Conservation (phyloP, 2,888 invertebrate genomes). For the Hedychridium roseum region DNA sequence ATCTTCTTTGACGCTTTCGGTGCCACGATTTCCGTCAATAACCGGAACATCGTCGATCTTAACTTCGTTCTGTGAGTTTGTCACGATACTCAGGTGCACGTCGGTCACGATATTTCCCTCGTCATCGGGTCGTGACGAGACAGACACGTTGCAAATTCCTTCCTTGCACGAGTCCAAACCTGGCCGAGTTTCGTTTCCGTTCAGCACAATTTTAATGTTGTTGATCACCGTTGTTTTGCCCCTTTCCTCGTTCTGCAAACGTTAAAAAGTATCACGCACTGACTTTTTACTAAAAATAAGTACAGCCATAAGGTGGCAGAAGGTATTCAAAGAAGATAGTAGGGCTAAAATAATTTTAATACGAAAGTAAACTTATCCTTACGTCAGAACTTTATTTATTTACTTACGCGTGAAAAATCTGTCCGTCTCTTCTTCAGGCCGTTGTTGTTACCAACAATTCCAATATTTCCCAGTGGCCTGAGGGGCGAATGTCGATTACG, state of each 20-base stretch:
- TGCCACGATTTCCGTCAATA: slow-evolving; percentile 40
- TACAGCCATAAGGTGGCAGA: too few species aligned
- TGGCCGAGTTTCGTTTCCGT: slow-evolving; percentile 28
- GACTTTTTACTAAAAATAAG: too few species aligned
- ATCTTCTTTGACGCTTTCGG: slow-evolving; percentile 14
- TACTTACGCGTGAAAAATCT: slow-evolving; percentile 17
- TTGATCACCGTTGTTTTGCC: slow-evolving; percentile 28
- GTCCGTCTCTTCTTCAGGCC: slow-evolving; percentile 10
- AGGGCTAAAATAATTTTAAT: too few species aligned
- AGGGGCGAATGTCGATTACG: too few species aligned
- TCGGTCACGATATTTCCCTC: slow-evolving; percentile 41
- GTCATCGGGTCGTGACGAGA: slow-evolving; percentile 26
- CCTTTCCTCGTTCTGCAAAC: too few species aligned
- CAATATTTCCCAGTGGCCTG: too few species aligned
- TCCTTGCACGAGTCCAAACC: slow-evolving; percentile 27
- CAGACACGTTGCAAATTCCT: slow-evolving; percentile 37
- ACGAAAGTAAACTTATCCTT: not conserved
- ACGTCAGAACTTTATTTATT: not conserved
- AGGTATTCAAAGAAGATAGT: too few species aligned
- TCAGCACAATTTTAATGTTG: slow-evolving; percentile 38
- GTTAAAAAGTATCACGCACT: too few species aligned
- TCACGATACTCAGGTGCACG: slow-evolving; percentile 39
- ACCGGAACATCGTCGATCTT: slow-evolving; percentile 41
- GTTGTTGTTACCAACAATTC: too few species aligned
- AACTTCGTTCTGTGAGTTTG: slow-evolving; percentile 25